Evolutionary conservation across 2,113 vertebrate species (phyloP).

Genomic region (Grallaria varia): DNA sequence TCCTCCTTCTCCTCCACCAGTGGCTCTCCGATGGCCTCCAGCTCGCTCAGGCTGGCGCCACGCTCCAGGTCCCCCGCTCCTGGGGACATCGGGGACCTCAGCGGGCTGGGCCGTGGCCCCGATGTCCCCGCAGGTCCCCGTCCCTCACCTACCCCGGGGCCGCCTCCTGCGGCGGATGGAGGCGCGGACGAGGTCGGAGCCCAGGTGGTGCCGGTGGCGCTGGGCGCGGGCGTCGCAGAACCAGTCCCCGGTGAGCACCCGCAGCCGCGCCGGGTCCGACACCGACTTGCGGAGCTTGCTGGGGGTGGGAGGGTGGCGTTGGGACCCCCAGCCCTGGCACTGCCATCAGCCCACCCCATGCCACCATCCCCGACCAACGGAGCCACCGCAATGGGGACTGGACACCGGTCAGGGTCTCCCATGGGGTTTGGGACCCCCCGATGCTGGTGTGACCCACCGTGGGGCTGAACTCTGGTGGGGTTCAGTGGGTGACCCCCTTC

Average conservation of each 20-base stretch:
- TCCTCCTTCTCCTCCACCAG: conserved; percentile 10
- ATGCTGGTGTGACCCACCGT: rapidly evolving
- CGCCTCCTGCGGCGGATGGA: conserved; percentile 86
- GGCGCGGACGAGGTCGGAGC: conserved; percentile 84
- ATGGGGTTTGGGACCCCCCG: rapidly evolving
- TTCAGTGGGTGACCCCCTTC: neutral
- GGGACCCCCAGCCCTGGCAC: rapidly evolving
- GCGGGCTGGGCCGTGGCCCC: rapidly evolving
- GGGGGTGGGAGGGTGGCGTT: neutral
- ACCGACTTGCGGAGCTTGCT: conserved; percentile 82
- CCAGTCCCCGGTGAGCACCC: conserved; percentile 85
- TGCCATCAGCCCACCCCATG: rapidly evolving
- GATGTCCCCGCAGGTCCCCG: rapidly evolving
- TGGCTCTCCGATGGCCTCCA: neutral
- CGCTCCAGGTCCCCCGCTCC: neutral
- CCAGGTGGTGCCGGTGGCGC: conserved; percentile 76
- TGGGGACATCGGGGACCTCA: neutral
- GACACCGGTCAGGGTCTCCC: rapidly evolving
- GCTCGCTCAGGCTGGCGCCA: neutral
- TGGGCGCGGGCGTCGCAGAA: conserved; percentile 83
- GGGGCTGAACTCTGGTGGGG: rapidly evolving
- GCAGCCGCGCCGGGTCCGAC: conserved; percentile 76
- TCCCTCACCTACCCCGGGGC: conserved; percentile 76
- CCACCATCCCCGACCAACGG: rapidly evolving
- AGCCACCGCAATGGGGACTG: rapidly evolving